Conservation (phyloP, 2,888 invertebrate genomes). For the Acanthosepion pharaonis region DNA sequence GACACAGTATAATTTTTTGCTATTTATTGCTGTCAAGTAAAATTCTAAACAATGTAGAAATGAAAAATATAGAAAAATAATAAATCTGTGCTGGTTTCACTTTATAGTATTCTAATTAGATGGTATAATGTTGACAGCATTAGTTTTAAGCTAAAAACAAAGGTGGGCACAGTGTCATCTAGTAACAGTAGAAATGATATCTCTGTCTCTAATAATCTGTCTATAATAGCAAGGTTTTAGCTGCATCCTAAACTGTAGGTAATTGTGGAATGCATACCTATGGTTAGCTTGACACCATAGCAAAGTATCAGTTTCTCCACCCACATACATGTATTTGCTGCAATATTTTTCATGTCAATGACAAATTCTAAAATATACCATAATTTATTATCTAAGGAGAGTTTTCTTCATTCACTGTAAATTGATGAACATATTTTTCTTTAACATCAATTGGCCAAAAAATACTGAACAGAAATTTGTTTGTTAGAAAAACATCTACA, state of each 20-base stretch:
- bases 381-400: not conserved
- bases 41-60: too few species aligned
- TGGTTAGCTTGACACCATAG: slow-evolving; percentile 8
- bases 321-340: not conserved
- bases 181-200: too few species aligned
- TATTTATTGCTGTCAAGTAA: too few species aligned
- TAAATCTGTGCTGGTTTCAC: too few species aligned
- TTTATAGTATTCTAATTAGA: too few species aligned
- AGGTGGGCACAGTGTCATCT: too few species aligned
- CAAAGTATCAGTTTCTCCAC: slow-evolving; percentile 18
- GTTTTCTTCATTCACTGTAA: not conserved
- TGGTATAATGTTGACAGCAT: too few species aligned
- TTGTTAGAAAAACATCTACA: not conserved
- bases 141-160: too few species aligned
- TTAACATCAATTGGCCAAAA: not conserved
- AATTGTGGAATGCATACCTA: not conserved
- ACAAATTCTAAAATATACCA: not conserved
- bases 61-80: too few species aligned
- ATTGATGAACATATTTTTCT: not conserved
- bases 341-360: not conserved
- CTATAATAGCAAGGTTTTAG: not conserved
- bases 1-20: too few species aligned
- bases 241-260: not conserved
- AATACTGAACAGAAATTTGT: not conserved
- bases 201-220: not conserved